A percentile compares a stretch with the other conserved stretches of the same genome.
Evolutionary conservation across 2,113 vertebrate species (phyloP).

Genomic region (Desmodus rotundus): DNA sequence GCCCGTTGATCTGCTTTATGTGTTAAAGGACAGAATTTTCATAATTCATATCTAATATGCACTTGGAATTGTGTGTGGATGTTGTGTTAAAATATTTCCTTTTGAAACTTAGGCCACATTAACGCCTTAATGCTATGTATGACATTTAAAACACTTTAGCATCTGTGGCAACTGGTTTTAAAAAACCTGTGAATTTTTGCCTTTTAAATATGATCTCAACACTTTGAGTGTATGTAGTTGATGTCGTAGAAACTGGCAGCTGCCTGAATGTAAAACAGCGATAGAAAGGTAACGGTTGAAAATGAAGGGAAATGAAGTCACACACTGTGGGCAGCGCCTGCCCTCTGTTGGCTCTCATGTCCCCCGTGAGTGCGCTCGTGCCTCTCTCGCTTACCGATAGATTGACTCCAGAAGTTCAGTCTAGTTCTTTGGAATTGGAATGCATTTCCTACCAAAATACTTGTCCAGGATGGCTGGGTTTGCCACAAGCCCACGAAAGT

Average conservation of each 20-base stretch:
- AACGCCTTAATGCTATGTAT: background rate
- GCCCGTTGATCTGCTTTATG: background rate
- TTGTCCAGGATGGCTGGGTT: background rate
- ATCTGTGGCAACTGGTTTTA: background rate
- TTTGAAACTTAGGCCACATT: background rate
- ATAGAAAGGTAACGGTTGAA: background rate
- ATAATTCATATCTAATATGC: background rate
- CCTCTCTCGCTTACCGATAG: background rate
- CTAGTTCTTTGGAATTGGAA: background rate
- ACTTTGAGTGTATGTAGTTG: background rate
- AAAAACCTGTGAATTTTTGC: background rate
- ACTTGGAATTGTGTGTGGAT: background rate
- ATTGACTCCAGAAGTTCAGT: background rate
- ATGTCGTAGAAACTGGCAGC: background rate
- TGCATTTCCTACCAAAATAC: background rate
- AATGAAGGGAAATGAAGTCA: background rate
- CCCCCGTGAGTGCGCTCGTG: background rate
- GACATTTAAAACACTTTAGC: background rate
- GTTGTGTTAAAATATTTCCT: conserved; percentile 1
- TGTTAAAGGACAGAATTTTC: background rate
- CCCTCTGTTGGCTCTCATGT: background rate
- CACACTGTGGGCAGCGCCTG: background rate
- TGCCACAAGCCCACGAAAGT: background rate
- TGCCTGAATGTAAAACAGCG: background rate
- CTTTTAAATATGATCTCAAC: background rate